Conservation (phyloP, 2,113 vertebrate species). For the Equus przewalskii region DNA sequence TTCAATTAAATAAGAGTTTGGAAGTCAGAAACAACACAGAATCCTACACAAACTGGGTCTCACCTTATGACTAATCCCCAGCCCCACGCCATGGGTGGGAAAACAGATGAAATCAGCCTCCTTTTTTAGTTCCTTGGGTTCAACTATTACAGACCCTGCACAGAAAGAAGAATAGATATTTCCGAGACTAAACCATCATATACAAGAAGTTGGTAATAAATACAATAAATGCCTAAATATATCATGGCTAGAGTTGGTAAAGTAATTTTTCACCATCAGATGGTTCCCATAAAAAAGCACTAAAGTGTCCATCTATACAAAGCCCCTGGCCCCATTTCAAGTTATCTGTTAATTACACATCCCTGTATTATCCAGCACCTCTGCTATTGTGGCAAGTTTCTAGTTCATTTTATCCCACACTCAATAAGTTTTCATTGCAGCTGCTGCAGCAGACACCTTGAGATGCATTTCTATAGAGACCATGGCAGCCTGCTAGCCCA, state of each 20-base stretch:
- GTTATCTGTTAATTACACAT: constrained; percentile 62
- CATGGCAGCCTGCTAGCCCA: constrained; percentile 79
- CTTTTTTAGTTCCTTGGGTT: constrained; percentile 1
- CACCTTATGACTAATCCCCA: not conserved
- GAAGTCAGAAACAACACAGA: constrained; percentile 59
- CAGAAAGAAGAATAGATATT: constrained; percentile 59
- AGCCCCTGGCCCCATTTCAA: constrained; percentile 13
- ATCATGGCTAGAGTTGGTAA: constrained; percentile 43
- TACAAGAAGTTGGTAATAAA: not conserved
- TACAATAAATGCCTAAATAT: constrained; percentile 59
- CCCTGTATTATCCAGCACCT: constrained; percentile 9
- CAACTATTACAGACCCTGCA: not conserved
- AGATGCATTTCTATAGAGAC: constrained; percentile 72
- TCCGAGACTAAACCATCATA: not conserved
- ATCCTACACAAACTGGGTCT: constrained; percentile 23
- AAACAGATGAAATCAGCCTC: constrained; percentile 51
- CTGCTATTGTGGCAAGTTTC: constrained; percentile 33
- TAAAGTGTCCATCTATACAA: constrained; percentile 5
- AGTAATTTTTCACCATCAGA: constrained; percentile 54
- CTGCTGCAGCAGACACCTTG: constrained; percentile 68
- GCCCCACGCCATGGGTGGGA: not conserved
- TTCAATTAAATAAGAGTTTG: constrained; percentile 29
- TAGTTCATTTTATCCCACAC: constrained; percentile 36
- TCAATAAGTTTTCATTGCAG: constrained; percentile 75
- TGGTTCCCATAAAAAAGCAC: not conserved